A percentile compares a stretch with the other conserved stretches of the same genome.
phyloP scores from a whole-genome alignment of 2,113 vertebrate genomes.

The Sardina pilchardus region DNA sequence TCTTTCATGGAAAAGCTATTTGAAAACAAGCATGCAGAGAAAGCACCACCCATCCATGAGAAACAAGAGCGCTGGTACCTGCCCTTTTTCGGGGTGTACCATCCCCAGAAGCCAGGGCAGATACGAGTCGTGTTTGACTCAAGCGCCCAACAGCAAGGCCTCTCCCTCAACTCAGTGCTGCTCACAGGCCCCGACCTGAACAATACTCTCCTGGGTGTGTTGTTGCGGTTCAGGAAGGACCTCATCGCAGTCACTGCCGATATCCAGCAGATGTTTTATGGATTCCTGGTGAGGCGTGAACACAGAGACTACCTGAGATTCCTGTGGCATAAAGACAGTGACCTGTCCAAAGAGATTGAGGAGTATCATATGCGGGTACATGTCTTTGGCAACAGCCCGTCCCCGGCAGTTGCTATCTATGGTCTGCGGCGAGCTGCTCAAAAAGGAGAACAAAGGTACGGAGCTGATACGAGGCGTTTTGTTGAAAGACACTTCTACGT shows the following conservation, averaged over 20 bases:
- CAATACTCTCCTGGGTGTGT: neutral
- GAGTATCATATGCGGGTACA: conserved; percentile 23
- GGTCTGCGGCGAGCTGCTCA: neutral
- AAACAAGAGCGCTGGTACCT: conserved; percentile 42
- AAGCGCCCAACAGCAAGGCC: conserved; percentile 22
- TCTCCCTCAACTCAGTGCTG: conserved; percentile 14
- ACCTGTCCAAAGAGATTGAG: neutral
- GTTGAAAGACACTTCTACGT: conserved; percentile 34
- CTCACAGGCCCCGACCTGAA: conserved; percentile 1
- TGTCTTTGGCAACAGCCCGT: conserved; percentile 29
- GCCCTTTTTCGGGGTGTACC: conserved; percentile 42
- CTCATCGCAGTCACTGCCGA: conserved; percentile 27
- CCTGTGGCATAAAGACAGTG: neutral
- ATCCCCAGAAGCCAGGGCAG: conserved; percentile 37
- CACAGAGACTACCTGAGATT: conserved; percentile 17
- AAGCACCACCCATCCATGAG: conserved; percentile 5
- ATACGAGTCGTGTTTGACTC: conserved; percentile 44
- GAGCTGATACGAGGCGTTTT: conserved; percentile 19
- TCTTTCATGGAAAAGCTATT: conserved; percentile 45
- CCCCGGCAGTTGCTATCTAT: conserved; percentile 20
- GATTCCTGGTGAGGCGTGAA: conserved; percentile 26
- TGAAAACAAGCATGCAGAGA: conserved; percentile 38
- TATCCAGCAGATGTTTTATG: conserved; percentile 17
- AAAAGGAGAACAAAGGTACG: conserved; percentile 5
- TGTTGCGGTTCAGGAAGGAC: conserved; percentile 34